Base-by-base conservation (phyloP, 2,888 invertebrate genomes). In the Latrodectus elegans region DNA sequence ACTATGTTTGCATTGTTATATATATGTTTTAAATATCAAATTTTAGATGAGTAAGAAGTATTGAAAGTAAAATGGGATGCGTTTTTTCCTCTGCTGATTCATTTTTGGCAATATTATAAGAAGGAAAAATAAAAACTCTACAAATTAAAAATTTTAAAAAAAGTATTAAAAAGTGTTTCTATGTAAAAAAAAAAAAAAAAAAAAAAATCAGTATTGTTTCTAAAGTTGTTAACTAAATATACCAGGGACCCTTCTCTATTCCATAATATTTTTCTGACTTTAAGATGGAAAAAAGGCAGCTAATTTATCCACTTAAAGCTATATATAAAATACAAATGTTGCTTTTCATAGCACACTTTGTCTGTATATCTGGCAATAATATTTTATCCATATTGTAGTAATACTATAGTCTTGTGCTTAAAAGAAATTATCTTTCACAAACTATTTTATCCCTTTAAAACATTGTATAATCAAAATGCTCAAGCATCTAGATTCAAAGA, bases 281-380 rank as follows among this genome's bases (percentile, higher is more conserved):
- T 72, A 49, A 51, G 17, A 72, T 38, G 14, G 51, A 65, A 83
- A 74, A 53, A 82, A 52, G 87, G 87, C 87, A 88, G 87, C 87
- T 88, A 88, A 80, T 70, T 26, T 55, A 70, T 73, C 72, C 83
- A 68, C 77, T 71, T 83, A 88, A 72, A 87, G 12, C 12, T 71
- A 71, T 86, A 76, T 88, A 73, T 79, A 83, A 67, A 70, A 78
- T 88, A 79, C 82, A 83, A 83, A 88, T 88, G 82, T 88, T 83
- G 82, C 87, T 88, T 88, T 73, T 79, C 53, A 88, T 88, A 88
- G 87, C 87, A 88, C 87, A 74, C 74, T 82, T 88, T 82, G 78
- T 78, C 87, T 88, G 87, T 88, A 88, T 88, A 88, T 88, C 83
- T 88, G 87, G 87, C 87, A 88, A 88, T 88, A 88, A 88, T 88